These are phyloP conservation scores for Zosterops pallidus DNA, from an alignment of 2,113 vertebrate species.

Conservation along the genomic window DNA sequence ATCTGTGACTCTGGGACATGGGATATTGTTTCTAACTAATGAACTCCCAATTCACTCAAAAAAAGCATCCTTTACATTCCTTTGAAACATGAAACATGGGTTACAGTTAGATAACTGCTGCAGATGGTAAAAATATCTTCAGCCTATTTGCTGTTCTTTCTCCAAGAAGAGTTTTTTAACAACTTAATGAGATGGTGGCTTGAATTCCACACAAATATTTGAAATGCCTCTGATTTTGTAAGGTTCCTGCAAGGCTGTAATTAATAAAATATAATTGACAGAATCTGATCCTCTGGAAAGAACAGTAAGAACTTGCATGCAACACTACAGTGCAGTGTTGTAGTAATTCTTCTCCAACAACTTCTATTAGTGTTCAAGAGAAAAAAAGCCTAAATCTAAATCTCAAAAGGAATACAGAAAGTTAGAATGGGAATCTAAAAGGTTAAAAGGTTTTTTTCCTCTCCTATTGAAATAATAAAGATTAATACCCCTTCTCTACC, in stretches of 20 bases:
- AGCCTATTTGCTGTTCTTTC: neutral
- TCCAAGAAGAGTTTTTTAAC: neutral
- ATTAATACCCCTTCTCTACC: neutral
- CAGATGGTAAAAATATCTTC: neutral
- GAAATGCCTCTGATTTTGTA: neutral
- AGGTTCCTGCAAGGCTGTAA: neutral
- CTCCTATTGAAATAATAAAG: neutral
- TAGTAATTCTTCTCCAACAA: neutral
- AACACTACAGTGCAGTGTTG: neutral
- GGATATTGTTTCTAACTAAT: constrained; percentile 1
- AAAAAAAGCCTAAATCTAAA: neutral
- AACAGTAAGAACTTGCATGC: neutral
- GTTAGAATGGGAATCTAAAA: neutral
- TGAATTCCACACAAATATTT: neutral
- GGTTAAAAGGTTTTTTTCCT: neutral
- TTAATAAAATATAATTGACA: neutral
- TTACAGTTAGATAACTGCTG: neutral
- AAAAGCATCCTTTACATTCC: neutral
- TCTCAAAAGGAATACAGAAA: neutral
- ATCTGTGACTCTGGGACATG: neutral
- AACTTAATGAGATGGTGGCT: neutral
- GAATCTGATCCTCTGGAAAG: neutral
- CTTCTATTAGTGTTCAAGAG: neutral
- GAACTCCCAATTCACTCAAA: neutral
- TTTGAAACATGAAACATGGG: neutral